These are phyloP conservation scores for Tachypleus tridentatus DNA, from an alignment of 1,140 invertebrate genomes.

Conservation along the genomic window DNA sequence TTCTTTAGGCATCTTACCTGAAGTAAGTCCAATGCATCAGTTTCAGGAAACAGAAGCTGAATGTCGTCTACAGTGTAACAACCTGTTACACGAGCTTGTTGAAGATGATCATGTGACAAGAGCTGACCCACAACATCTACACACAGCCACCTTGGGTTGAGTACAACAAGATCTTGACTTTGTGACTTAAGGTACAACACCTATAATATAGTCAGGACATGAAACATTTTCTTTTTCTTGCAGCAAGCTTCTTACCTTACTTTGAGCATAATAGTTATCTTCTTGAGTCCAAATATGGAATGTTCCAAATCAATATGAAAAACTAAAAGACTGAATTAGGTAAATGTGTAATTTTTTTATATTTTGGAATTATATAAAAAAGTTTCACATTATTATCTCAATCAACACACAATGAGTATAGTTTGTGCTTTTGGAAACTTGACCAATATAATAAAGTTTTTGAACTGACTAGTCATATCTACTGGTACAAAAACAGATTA, in stretches of 20 bases:
- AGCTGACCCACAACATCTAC: slow-evolving; percentile 55
- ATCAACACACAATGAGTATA: too few species aligned
- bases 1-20: slow-evolving; percentile 27
- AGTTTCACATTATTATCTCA: too few species aligned
- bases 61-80: slow-evolving; percentile 67
- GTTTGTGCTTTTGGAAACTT: too few species aligned
- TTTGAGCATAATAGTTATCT: too few species aligned
- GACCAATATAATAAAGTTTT: too few species aligned
- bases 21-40: slow-evolving; percentile 55
- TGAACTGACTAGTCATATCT: too few species aligned
- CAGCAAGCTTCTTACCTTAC: neutral
- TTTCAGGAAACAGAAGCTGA: slow-evolving; percentile 57
- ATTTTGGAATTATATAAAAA: too few species aligned
- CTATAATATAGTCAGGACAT: slow-evolving; percentile 20
- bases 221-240: neutral
- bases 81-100: slow-evolving; percentile 53
- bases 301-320: too few species aligned
- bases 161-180: slow-evolving; percentile 51
- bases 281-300: too few species aligned
- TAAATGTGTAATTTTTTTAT: too few species aligned
- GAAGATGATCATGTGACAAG: slow-evolving; percentile 50
- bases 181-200: slow-evolving; percentile 42
- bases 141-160: slow-evolving; percentile 62
- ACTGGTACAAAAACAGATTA: too few species aligned
- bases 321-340: too few species aligned